Base-by-base conservation (phyloP, 2,113 vertebrate genomes). In the Podocnemis expansa region DNA sequence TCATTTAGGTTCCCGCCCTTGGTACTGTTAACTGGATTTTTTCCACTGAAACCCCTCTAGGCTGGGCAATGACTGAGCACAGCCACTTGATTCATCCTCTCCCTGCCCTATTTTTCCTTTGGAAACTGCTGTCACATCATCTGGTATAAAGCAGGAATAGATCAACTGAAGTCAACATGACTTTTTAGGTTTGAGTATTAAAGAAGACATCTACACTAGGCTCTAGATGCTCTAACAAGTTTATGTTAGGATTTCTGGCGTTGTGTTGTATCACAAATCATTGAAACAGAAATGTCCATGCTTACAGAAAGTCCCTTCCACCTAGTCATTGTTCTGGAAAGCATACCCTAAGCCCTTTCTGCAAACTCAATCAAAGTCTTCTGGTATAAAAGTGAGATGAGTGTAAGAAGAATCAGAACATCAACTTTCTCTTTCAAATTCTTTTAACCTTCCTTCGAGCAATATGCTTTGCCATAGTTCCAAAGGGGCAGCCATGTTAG, bases 311-410 rank as follows among this genome's bases (percentile, higher is more conserved):
- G 80, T 94, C 45, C 58, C 93, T 95, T 85, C 88, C 92, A 95
- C 76, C 93, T 88, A 91, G 82, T 88, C 89, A 94, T 80, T 58
- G 19, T 88, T 92, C 91, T 94, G 92, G 94, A 93, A 96, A 86
- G 12, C 5, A 38, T 81, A 83, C 75, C 92, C 75, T 93, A 87
- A 94, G 81, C 78, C 27, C 47, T 91, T 54, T 95, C 90, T 81
- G 92, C 47, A 80, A 88, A 34, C 38, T 58, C 79, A 81, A 70
- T 76, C 34, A 19, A 9, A 84, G n/a, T 80, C 91, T 9, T 86
- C 45, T 67, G 58, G 67, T 89, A 2, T 87, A 81, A 92, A 78
- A 89, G 14, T 80, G 54, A 75, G 67, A 14, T 43, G 10, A 43
- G 70, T 75, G 22, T 75, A 38, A 89, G 89, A 67, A 95, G 93